A percentile compares a stretch with the other conserved stretches of the same genome.
Conservation (phyloP, 2,113 vertebrate species). For the Seriola aureovittata region DNA sequence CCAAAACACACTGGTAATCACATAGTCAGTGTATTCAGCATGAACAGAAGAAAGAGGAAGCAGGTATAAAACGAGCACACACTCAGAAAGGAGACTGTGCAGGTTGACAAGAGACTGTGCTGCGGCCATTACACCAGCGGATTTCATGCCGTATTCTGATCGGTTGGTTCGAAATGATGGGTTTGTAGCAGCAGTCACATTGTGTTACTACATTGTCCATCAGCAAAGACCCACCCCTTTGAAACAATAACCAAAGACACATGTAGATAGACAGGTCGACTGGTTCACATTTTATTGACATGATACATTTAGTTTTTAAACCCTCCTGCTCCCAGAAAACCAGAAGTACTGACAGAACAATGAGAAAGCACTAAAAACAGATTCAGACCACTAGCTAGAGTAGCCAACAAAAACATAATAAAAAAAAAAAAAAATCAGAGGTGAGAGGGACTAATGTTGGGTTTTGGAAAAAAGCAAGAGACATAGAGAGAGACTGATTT, state of each 20-base stretch:
- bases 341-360: constrained; percentile 37
- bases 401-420: neutral
- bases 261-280: neutral
- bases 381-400: constrained; percentile 5
- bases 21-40: no score
- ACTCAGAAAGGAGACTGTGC: no score
- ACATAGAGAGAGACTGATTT: neutral
- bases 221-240: no score
- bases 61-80: no score
- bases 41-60: no score
- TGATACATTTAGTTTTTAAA: constrained; percentile 13
- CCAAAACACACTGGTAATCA: no score
- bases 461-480: neutral
- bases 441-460: neutral
- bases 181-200: no score
- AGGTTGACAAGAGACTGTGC: no score
- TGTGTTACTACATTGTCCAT: no score
- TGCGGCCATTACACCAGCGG: no score
- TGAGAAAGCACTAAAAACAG: constrained; percentile 69
- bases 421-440: neutral
- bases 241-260: neutral
- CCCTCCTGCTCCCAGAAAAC: constrained; percentile 31
- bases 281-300: constrained; percentile 80
- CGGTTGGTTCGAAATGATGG: no score
- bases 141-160: no score